Base-by-base conservation (phyloP, 1,140 invertebrate genomes). In the Trichonephila clavipes region DNA sequence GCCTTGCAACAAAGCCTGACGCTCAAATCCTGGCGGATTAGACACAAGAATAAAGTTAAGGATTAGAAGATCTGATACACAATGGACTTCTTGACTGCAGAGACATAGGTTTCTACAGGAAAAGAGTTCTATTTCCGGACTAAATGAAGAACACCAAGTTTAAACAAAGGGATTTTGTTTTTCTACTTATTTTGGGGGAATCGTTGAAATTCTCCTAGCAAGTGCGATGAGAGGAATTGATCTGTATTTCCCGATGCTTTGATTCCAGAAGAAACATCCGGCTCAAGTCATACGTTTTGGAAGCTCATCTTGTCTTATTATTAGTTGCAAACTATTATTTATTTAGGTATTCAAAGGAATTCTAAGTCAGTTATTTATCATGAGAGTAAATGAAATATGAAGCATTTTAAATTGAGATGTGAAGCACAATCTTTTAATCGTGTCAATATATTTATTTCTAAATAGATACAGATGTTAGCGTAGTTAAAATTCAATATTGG, bases 11-110 rank as follows among this genome's bases (percentile, higher is more conserved):
- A 8, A n/a, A 58, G 34, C 34, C 69, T 58, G 64, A 64, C 8
- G 87, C 72, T 58, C 81, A 85, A 92, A 92, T 92, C 90, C 81
- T 92, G 34, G 28, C n/a, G 91, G 91, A 92, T 92, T 92, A 92
- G 82, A 87, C 58, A 40, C 72, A 92, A 92, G 91, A 92, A 92
- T 92, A 92, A 87, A 92, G 91, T 92, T 87, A 92, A 86, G 91
- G 91, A 92, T 92, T 92, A 92, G 91, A 69, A 69, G 90, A 92
- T 85, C 59, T 61, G 61, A 62, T 92, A 66, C 90, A 85, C 90
- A 85, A 92, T 85, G 82, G 90, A 92, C 62, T 72, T 85, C 44
- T 92, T 69, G 81, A 92, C 82, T 85, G 28, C 34, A 66, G 82
- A 62, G 34, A 82, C 77, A n/a, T 18, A 64, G 72, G 28, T 62